These are phyloP conservation scores for Silurus lanzhouensis DNA, from an alignment of 2,797 vertebrate species.

Conservation along the genomic window DNA sequence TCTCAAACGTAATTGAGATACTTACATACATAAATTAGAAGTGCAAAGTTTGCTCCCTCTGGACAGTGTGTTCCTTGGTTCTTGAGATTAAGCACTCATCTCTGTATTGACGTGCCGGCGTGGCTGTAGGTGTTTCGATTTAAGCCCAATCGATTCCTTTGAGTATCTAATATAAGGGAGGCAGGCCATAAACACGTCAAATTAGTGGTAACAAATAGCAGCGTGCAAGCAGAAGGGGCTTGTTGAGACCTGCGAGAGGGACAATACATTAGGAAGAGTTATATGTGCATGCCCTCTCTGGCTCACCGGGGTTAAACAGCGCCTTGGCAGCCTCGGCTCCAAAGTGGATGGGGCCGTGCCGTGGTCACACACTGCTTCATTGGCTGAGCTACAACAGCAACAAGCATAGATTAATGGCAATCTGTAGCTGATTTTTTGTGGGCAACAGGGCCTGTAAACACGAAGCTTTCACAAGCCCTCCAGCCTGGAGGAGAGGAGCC, in stretches of 20 bases:
- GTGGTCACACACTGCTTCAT: slow-evolving; percentile 80
- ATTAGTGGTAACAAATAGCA: slow-evolving; percentile 66
- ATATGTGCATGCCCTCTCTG: slow-evolving; percentile 66
- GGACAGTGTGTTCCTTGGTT: slow-evolving; percentile 57
- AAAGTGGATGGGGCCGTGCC: slow-evolving; percentile 77
- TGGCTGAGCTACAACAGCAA: slow-evolving; percentile 64
- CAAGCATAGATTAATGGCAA: slow-evolving; percentile 70
- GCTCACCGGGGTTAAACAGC: slow-evolving; percentile 63
- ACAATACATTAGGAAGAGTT: slow-evolving; percentile 61
- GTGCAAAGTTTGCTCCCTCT: slow-evolving; percentile 58
- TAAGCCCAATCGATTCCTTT: slow-evolving; percentile 61
- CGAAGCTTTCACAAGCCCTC: slow-evolving; percentile 71
- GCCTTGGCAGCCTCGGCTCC: slow-evolving; percentile 65
- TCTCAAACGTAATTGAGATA: slow-evolving; percentile 56
- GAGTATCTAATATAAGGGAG: slow-evolving; percentile 62
- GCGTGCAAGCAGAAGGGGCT: slow-evolving; percentile 53
- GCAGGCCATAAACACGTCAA: slow-evolving; percentile 63
- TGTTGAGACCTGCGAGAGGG: slow-evolving; percentile 50
- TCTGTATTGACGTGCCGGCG: slow-evolving; percentile 71
- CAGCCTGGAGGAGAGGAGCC: slow-evolving; percentile 65
- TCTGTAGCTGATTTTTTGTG: slow-evolving; percentile 77
- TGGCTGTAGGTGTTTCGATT: slow-evolving; percentile 63
- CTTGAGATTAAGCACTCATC: slow-evolving; percentile 65
- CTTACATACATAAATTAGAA: slow-evolving; percentile 59
- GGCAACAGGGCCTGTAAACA: slow-evolving; percentile 72